Evolutionary conservation across 2,888 invertebrate species (phyloP).

Genomic region (Strigamia crassipes): DNA sequence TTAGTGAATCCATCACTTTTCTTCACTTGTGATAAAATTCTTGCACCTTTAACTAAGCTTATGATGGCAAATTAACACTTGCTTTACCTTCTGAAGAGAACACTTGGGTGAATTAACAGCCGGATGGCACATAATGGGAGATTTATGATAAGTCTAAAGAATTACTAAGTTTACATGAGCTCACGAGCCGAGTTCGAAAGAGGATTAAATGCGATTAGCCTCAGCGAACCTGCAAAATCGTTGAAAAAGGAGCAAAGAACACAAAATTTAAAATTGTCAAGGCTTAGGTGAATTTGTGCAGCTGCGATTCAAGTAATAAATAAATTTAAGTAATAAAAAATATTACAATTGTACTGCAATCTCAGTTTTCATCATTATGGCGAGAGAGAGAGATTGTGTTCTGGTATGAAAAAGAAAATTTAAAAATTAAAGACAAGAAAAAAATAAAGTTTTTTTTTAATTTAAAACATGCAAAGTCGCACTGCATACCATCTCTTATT

Average conservation of each 20-base stretch:
- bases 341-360: not conserved
- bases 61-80: too few relatives aligned
- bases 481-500: not conserved
- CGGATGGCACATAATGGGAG: not conserved
- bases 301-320: too few relatives aligned
- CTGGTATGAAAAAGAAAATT: not conserved
- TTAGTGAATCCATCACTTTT: not conserved
- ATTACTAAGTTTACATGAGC: not conserved
- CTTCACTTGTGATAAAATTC: not conserved
- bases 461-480: not conserved
- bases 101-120: not conserved
- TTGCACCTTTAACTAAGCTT: not conserved
- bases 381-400: not conserved
- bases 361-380: not conserved
- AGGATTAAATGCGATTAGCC: not conserved
- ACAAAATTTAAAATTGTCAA: not conserved
- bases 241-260: not conserved
- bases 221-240: not conserved
- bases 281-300: not conserved
- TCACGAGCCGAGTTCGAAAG: not conserved
- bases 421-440: not conserved
- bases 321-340: too few relatives aligned
- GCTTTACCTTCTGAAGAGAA: not conserved
- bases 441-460: not conserved
- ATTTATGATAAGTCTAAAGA: not conserved